phyloP scores from a whole-genome alignment of 2,797 vertebrate species.

The Coregonus sp. region DNA sequence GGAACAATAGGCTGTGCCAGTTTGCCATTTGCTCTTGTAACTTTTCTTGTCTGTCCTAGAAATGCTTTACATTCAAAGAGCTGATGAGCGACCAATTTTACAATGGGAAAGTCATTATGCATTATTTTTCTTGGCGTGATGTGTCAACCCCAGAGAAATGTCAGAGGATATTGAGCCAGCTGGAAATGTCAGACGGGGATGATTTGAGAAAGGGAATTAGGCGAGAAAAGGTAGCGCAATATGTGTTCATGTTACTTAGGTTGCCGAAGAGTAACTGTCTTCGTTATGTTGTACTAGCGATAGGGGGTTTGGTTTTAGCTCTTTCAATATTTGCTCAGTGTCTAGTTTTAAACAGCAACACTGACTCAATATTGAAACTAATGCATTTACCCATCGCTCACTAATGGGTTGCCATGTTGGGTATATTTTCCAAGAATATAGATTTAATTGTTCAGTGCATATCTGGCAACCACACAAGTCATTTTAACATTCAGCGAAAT shows the following conservation, averaged over 20 bases:
- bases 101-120: constrained; percentile 57
- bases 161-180: constrained; percentile 70
- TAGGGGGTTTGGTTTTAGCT: constrained; percentile 18
- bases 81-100: constrained; percentile 35
- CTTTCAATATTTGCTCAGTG: constrained; percentile 34
- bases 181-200: constrained; percentile 71
- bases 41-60: constrained; percentile 26
- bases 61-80: constrained; percentile 51
- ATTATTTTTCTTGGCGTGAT: constrained; percentile 57
- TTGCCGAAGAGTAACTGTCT: constrained; percentile 27
- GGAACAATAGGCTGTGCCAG: constrained; percentile 20
- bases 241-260: constrained; percentile 36
- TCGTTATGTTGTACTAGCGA: constrained; percentile 34
- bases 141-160: constrained; percentile 65
- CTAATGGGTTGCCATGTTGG: neutral
- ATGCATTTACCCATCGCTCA: constrained; percentile 14
- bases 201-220: constrained; percentile 45
- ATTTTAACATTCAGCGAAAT: constrained; percentile 18
- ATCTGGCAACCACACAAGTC: neutral
- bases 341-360: constrained; percentile 47
- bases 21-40: constrained; percentile 28
- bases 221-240: constrained; percentile 47
- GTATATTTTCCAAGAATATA: constrained; percentile 2
- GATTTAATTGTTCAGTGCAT: neutral
- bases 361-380: constrained; percentile 14